phyloP scores from a whole-genome alignment of 2,888 invertebrate genomes.

The Alentia gelatinosa region DNA sequence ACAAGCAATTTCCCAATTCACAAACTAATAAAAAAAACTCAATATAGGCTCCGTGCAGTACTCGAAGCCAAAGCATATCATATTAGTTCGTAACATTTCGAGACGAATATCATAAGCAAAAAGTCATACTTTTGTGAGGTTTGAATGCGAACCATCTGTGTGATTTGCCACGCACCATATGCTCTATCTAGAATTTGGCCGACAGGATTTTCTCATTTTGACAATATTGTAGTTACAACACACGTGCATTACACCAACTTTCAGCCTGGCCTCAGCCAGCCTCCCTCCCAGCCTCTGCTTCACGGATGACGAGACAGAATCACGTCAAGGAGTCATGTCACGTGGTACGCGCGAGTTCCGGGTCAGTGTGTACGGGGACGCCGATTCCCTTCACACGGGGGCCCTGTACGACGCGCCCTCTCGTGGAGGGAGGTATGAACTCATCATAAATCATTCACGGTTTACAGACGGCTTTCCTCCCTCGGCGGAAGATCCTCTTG shows the following conservation, averaged over 20 bases:
- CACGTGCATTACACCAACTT: not conserved
- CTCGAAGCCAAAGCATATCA: no score
- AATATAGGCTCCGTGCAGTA: no score
- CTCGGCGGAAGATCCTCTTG: not conserved
- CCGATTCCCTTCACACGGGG: slow-evolving; percentile 18
- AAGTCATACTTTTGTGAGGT: no score
- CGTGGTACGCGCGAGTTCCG: not conserved
- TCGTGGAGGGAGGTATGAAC: not conserved
- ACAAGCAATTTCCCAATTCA: no score
- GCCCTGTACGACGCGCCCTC: slow-evolving; percentile 27
- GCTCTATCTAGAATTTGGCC: no score
- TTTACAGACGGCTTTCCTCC: not conserved
- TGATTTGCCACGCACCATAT: no score
- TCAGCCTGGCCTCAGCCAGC: slow-evolving; percentile 28
- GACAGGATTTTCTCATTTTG: no score
- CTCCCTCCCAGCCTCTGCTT: slow-evolving; percentile 32
- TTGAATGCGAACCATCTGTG: no score
- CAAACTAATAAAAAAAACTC: no score
- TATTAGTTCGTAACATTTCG: no score
- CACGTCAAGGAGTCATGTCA: not conserved
- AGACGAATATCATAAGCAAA: no score
- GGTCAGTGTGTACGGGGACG: slow-evolving; percentile 29
- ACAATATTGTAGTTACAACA: no score
- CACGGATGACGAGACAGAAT: not conserved
- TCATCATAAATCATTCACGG: not conserved